Evolutionary conservation across 2,113 vertebrate genomes (phyloP).

Genomic region (Nibea coibor): DNA sequence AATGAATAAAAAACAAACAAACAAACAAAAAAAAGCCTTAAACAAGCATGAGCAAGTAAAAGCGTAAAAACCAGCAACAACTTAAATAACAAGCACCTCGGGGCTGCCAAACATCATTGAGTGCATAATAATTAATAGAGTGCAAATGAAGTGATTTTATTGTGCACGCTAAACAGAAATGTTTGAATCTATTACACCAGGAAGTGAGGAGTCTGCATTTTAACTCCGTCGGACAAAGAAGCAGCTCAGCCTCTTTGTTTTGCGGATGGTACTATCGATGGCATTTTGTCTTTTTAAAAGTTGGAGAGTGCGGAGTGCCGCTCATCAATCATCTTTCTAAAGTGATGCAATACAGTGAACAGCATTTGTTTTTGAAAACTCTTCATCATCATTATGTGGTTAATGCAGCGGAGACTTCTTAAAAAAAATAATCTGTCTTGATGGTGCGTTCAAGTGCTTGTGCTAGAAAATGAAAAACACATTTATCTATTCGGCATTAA

Average conservation of each 20-base stretch:
- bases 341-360: neutral
- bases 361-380: neutral
- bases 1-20: constrained; percentile 18
- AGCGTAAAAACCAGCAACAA: neutral
- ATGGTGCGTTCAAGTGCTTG: neutral
- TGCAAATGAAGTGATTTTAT: constrained; percentile 40
- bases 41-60: constrained; percentile 8
- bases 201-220: neutral
- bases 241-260: neutral
- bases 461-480: neutral
- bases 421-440: neutral
- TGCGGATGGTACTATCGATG: neutral
- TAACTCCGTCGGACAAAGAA: neutral
- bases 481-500: neutral
- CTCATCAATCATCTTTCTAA: neutral
- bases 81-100: neutral
- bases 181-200: constrained; percentile 9
- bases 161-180: constrained; percentile 36
- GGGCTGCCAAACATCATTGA: no score
- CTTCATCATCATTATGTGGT: neutral
- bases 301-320: neutral
- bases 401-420: neutral
- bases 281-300: neutral
- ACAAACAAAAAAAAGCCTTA: neutral
- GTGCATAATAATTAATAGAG: no score